Conservation (phyloP, 2,113 vertebrate species). For the Psilopsiagon aymara region DNA sequence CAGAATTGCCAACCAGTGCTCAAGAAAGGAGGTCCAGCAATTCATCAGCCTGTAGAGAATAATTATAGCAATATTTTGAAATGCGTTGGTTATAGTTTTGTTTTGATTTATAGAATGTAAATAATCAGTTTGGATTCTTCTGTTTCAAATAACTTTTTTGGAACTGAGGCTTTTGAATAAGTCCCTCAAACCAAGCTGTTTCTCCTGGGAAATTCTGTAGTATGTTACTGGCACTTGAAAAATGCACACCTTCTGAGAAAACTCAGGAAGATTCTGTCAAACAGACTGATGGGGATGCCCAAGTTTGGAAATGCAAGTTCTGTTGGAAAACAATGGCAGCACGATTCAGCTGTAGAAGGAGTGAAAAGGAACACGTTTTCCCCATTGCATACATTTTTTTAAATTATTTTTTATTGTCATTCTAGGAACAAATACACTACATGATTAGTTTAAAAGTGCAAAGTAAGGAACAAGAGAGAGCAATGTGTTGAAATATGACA, state of each 20-base stretch:
- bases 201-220: constrained; percentile 80
- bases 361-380: constrained; percentile 49
- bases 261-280: constrained; percentile 86
- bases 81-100: constrained; percentile 36
- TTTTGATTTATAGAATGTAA: constrained; percentile 63
- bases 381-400: background rate
- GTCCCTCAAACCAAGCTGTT: constrained; percentile 74
- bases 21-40: constrained; percentile 55
- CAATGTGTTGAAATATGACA: constrained; percentile 24
- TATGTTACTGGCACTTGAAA: constrained; percentile 83
- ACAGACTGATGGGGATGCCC: constrained; percentile 85
- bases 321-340: constrained; percentile 64
- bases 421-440: constrained; percentile 4
- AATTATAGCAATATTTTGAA: constrained; percentile 63
- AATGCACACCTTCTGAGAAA: constrained; percentile 81
- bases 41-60: constrained; percentile 47
- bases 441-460: constrained; percentile 18
- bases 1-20: constrained; percentile 45
- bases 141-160: constrained; percentile 59
- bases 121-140: constrained; percentile 61
- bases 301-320: constrained; percentile 69
- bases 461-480: constrained; percentile 26
- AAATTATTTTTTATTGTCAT: background rate
- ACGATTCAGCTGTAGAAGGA: constrained; percentile 56
- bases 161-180: constrained; percentile 61